Evolutionary conservation across 2,888 invertebrate genomes (phyloP).

Genomic region (Coelinius sp.): DNA sequence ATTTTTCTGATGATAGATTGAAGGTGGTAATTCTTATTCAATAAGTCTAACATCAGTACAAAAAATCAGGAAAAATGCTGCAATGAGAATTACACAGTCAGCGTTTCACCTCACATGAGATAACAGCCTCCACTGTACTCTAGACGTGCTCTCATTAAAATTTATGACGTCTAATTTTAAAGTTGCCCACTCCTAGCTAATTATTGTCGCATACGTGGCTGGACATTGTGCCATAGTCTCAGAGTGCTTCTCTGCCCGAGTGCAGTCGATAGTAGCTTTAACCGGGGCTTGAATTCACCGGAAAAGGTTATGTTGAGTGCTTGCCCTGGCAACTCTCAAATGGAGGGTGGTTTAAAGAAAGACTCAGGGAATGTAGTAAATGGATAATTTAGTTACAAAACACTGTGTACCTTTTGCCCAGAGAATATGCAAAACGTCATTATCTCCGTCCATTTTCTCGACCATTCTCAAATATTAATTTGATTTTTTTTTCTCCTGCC

Average conservation of each 20-base stretch:
- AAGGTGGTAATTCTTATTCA: too few species aligned
- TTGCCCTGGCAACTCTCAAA: not conserved
- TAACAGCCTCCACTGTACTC: slow-evolving; percentile 40
- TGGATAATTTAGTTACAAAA: slow-evolving; percentile 49
- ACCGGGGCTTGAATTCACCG: not conserved
- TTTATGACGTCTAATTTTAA: slow-evolving; percentile 54
- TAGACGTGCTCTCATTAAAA: slow-evolving; percentile 45
- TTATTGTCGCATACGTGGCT: slow-evolving; percentile 48
- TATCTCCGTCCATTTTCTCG: slow-evolving; percentile 37
- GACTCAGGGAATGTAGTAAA: slow-evolving; percentile 36
- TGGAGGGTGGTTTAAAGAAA: not conserved
- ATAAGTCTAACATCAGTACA: not conserved
- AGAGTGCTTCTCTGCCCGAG: not conserved
- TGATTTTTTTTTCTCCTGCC: not conserved
- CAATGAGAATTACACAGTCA: slow-evolving; percentile 19
- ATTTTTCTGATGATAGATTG: too few species aligned
- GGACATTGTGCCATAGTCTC: slow-evolving; percentile 19
- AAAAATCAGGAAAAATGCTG: not conserved
- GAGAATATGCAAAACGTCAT: slow-evolving; percentile 48
- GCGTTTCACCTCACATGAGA: slow-evolving; percentile 34
- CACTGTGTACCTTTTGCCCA: slow-evolving; percentile 34
- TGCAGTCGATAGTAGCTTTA: not conserved
- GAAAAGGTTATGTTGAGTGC: slow-evolving; percentile 1
- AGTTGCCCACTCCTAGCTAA: slow-evolving; percentile 47
- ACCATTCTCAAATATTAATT: not conserved